phyloP scores from a whole-genome alignment of 2,888 invertebrate species.

The Lamellibrachia columna region DNA sequence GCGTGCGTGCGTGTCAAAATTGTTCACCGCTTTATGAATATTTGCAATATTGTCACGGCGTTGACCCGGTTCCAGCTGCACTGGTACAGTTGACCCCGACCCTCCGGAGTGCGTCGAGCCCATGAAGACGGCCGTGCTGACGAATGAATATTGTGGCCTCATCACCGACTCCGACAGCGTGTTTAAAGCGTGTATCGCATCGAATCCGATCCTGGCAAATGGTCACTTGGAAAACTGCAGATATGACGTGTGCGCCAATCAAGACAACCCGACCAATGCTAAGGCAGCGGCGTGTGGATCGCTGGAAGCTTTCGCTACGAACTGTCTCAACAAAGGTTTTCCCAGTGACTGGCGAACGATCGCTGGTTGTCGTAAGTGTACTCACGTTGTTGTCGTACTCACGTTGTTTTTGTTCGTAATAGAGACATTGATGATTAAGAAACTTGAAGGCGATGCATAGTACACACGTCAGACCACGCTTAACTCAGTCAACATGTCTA shows the following conservation, averaged over 20 bases:
- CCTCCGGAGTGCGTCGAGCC: constrained; percentile 21
- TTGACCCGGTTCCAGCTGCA: constrained; percentile 18
- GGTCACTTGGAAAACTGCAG: constrained; percentile 23
- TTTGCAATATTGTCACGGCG: neutral
- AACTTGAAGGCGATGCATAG: no score
- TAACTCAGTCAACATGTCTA: no score
- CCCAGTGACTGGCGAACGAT: neutral
- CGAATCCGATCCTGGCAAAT: neutral
- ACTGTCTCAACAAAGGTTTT: constrained; percentile 17
- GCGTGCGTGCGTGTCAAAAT: neutral
- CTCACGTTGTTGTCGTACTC: neutral
- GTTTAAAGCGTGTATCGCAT: constrained; percentile 6
- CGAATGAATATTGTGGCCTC: constrained; percentile 21
- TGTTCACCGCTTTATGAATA: neutral
- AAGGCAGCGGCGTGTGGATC: constrained; percentile 32
- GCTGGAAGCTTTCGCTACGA: constrained; percentile 21
- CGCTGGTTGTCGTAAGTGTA: constrained; percentile 13
- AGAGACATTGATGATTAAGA: no score
- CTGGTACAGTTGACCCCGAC: constrained; percentile 3
- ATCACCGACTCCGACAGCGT: constrained; percentile 18
- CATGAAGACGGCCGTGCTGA: constrained; percentile 11
- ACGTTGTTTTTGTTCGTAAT: neutral
- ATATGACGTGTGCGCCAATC: constrained; percentile 31
- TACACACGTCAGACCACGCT: no score
- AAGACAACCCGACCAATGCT: neutral